A percentile compares a stretch with the other conserved stretches of the same genome.
Conservation (phyloP, 2,113 vertebrate genomes). For the Indri indri region DNA sequence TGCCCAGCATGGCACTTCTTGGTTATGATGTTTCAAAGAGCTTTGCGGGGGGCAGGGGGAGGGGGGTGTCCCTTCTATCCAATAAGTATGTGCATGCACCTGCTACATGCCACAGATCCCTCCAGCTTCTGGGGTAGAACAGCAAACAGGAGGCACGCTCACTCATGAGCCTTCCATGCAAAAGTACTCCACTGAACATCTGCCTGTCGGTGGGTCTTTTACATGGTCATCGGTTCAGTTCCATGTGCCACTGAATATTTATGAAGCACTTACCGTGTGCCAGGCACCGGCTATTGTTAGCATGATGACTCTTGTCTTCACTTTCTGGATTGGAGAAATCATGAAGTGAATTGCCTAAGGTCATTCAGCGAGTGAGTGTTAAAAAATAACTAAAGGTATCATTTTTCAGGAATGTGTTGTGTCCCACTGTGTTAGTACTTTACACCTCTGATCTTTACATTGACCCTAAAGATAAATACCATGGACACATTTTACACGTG, state of each 20-base stretch:
- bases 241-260: not conserved
- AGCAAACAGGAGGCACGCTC: not conserved
- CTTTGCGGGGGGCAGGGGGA: not conserved
- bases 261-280: fast-evolving
- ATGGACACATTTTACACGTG: not conserved
- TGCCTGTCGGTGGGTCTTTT: not conserved
- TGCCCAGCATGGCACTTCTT: fast-evolving
- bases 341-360: not conserved
- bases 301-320: not conserved
- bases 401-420: not conserved
- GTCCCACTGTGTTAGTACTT: not conserved
- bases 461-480: not conserved
- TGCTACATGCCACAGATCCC: fast-evolving
- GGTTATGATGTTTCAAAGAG: no score
- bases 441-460: not conserved
- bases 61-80: fast-evolving
- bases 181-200: not conserved
- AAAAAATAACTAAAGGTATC: fast-evolving
- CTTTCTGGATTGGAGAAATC: not conserved
- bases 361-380: not conserved
- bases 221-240: not conserved
- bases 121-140: not conserved
- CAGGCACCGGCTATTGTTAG: not conserved
- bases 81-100: not conserved
- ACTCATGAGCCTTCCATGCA: not conserved